Evolutionary conservation across 2,113 vertebrate species (phyloP), one percentile per base, ranked within the genome.

Genomic region (Clarias macrocephalus): DNA sequence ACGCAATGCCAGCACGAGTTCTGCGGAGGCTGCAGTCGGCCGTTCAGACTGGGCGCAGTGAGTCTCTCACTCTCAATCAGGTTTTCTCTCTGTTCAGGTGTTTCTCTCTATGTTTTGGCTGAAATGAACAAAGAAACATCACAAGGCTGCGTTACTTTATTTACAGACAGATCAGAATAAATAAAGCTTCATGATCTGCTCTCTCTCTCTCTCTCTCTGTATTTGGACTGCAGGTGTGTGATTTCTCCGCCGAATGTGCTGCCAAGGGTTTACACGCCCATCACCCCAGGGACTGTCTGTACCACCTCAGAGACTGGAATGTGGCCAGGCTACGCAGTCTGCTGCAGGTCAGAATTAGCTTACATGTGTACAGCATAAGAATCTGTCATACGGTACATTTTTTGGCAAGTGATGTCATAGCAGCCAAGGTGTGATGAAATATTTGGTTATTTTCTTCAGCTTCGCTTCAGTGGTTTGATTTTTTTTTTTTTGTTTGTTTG

Each of bases 231-330:
- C 90, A 96, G 95, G 88, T 81, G 19, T 96, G 95, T 28, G 23
- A 80, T 3, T 96, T 96, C 88, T 95, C 93, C 1, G 82, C 30
- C 0, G 90, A 93, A 10, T 96, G 95, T 80, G 84, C 65, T 0
- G 77, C 82, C 23, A 95, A 92, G 89, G 95, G 95, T 30, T 93
- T 96, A 79, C 95, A 96, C 2, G 95, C 95, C 12, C 95, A 96
- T 89, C 95, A 96, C 84, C 94, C 94, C 54, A 91, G 95, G 86
- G 91, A 95, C 93, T 96, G 95, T 77, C 92, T 95, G 52, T 96
- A 95, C 88, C 93, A 96, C 89, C 93, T 96, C 48, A 93, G 95
- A 28, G 95, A 96, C 92, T 96, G 95, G 95, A 94, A 72, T 11
- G 89, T 94, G 42, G 0, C 82, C 57, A 94, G 94, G 60, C 92